These are phyloP conservation scores for Gastracanthus pulcherrimus DNA, from an alignment of 2,888 invertebrate genomes.

Conservation along the genomic window DNA sequence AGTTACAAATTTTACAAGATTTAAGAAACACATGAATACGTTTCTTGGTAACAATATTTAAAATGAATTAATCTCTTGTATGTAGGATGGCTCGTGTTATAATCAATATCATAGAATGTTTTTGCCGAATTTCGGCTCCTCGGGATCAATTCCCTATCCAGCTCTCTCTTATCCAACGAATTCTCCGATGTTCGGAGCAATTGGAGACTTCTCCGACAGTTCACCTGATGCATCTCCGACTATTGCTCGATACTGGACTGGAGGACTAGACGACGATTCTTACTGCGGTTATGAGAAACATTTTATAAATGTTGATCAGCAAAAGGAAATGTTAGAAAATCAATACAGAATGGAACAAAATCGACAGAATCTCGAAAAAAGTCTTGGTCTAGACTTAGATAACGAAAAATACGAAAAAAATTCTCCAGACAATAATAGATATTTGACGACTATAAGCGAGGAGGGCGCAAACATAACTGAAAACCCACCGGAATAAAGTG, in stretches of 20 bases:
- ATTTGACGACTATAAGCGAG: constrained; percentile 70
- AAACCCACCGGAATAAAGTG: constrained; percentile 64
- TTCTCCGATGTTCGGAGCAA: constrained; percentile 68
- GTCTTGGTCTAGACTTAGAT: constrained; percentile 57
- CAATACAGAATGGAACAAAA: constrained; percentile 64
- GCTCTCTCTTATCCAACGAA: constrained; percentile 66
- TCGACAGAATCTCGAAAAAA: constrained; percentile 65
- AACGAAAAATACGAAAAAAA: constrained; percentile 51
- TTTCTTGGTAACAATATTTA: neutral
- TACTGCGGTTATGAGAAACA: constrained; percentile 64
- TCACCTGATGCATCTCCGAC: constrained; percentile 69
- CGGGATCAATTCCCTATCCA: constrained; percentile 65
- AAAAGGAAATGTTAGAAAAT: constrained; percentile 61
- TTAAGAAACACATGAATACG: neutral
- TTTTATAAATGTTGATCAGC: constrained; percentile 61
- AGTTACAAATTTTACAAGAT: constrained; percentile 22
- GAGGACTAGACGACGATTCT: constrained; percentile 61
- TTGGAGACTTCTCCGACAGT: constrained; percentile 70
- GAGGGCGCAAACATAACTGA: constrained; percentile 65
- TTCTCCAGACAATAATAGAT: constrained; percentile 59
- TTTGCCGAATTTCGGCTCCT: constrained; percentile 63
- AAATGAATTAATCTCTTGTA: constrained; percentile 1
- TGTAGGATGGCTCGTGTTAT: constrained; percentile 68
- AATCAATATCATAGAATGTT: constrained; percentile 71
- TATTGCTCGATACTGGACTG: constrained; percentile 64